Percentiles rank a stretch among this genome's conserved stretches.
phyloP scores from a whole-genome alignment of 2,113 vertebrate species.

The Apodemus sylvaticus region DNA sequence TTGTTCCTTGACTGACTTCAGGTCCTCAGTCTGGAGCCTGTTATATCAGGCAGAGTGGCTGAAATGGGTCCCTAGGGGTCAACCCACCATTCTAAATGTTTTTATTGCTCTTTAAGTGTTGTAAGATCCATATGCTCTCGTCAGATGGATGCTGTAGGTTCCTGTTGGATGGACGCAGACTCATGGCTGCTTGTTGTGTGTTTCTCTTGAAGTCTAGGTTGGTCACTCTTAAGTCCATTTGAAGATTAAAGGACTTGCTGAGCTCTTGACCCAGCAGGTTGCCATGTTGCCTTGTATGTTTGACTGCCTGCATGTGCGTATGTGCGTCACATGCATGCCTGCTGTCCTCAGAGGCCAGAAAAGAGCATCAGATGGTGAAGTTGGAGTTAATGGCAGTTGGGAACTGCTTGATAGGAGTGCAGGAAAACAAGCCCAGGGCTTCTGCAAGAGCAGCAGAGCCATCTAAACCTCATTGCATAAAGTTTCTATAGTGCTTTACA shows the following conservation, averaged over 20 bases:
- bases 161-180: not conserved
- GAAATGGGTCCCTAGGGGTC: conserved; percentile 4
- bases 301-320: not conserved
- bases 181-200: not conserved
- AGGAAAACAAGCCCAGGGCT: not conserved
- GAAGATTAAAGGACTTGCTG: conserved; percentile 49
- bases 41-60: not conserved
- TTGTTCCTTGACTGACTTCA: conserved; percentile 19
- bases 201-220: conserved; percentile 33
- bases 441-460: not conserved
- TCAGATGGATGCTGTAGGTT: not conserved
- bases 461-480: not conserved
- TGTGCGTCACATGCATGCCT: not conserved
- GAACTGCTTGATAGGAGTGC: not conserved
- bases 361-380: not conserved
- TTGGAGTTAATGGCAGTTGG: not conserved
- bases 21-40: not conserved
- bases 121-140: not conserved
- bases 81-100: not conserved
- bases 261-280: not conserved
- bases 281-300: not conserved
- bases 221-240: conserved; percentile 33
- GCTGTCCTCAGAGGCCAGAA: not conserved
- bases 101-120: conserved; percentile 39
- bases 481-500: conserved; percentile 23